These are phyloP conservation scores for Folsomia candida DNA, from an alignment of 2,888 invertebrate genomes.

Conservation along the genomic window DNA sequence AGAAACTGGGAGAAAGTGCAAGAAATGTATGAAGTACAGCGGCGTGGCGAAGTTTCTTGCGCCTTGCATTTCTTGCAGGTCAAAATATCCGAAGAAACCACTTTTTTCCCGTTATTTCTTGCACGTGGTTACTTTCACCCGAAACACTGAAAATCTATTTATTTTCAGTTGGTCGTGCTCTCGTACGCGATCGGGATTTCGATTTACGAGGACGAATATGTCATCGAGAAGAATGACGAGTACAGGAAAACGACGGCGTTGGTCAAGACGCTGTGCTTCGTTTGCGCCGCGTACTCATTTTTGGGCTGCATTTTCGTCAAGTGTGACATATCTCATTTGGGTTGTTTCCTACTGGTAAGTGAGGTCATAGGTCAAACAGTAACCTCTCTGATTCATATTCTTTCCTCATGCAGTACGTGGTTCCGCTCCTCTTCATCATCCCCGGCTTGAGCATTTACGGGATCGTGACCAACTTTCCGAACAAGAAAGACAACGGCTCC, in stretches of 20 bases:
- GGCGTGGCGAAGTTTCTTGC: no score
- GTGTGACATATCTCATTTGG: constrained; percentile 8
- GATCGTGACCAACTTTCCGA: neutral
- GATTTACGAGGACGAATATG: neutral
- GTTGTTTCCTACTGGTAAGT: constrained; percentile 10
- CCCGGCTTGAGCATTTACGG: neutral
- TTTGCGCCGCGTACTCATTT: neutral
- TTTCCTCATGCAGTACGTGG: neutral
- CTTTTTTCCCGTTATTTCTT: no score
- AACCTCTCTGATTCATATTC: neutral
- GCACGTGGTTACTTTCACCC: no score
- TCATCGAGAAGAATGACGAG: neutral
- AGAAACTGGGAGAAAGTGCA: no score
- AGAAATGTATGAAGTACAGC: no score
- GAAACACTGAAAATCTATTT: neutral
- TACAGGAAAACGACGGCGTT: neutral
- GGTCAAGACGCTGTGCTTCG: constrained; percentile 2
- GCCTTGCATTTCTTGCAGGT: no score
- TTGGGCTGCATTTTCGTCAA: constrained; percentile 15
- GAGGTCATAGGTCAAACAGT: no score
- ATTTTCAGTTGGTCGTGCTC: neutral
- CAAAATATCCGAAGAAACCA: no score
- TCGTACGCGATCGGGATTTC: constrained; percentile 2
- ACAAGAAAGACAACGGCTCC: neutral
- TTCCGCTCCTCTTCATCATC: neutral